phyloP scores from a whole-genome alignment of 2,113 vertebrate species.

The Hemiprocne comata region DNA sequence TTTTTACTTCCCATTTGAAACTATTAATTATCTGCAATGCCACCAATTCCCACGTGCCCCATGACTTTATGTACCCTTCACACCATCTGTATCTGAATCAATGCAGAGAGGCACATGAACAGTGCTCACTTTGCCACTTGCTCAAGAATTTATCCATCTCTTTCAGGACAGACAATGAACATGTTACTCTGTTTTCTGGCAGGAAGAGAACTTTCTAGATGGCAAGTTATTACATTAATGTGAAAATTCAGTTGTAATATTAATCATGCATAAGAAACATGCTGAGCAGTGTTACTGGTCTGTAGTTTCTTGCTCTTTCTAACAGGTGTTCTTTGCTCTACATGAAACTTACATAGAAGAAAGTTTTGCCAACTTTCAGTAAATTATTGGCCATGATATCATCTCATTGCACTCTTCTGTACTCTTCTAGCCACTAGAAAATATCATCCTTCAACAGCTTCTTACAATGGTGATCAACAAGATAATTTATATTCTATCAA shows the following conservation, averaged over 20 bases:
- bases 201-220: not conserved
- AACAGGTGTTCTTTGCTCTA: not conserved
- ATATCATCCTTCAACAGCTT: not conserved
- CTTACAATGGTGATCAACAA: not conserved
- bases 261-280: not conserved
- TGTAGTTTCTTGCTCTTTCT: not conserved
- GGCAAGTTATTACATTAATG: not conserved
- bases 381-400: not conserved
- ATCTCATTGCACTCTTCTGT: not conserved
- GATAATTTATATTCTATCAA: not conserved
- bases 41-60: rapidly evolving
- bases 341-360: not conserved
- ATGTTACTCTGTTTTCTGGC: not conserved
- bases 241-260: not conserved
- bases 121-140: rapidly evolving
- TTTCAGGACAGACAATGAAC: not conserved
- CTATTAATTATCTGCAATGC: not conserved
- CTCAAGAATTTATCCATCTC: not conserved
- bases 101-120: rapidly evolving
- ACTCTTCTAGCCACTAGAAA: not conserved
- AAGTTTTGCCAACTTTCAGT: not conserved
- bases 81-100: not conserved
- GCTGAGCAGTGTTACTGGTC: not conserved
- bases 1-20: not conserved
- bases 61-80: not conserved